These are phyloP conservation scores for Meteorus cinctellus DNA, from an alignment of 2,888 invertebrate genomes.

Conservation along the genomic window DNA sequence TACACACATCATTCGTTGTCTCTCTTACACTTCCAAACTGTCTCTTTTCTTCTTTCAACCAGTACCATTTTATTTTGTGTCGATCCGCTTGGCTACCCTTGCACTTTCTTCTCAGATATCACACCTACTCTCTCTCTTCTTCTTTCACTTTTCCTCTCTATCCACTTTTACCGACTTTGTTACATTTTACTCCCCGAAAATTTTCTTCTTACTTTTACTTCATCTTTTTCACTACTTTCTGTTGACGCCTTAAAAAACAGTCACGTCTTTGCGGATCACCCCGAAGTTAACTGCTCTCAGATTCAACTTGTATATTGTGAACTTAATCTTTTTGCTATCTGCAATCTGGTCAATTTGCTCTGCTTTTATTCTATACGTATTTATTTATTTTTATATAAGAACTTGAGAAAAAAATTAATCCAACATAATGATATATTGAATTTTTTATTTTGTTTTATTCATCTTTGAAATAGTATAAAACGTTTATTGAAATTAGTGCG, in stretches of 20 bases:
- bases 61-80: conserved; percentile 49
- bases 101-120: conserved; percentile 26
- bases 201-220: not conserved
- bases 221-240: not conserved
- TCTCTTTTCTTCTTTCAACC: conserved; percentile 22
- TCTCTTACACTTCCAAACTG: not conserved
- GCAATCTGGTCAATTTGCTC: conserved; percentile 34
- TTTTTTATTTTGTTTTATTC: not conserved
- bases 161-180: conserved; percentile 1
- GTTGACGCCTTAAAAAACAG: conserved; percentile 24
- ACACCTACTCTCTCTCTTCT: not conserved
- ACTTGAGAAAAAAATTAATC: not conserved
- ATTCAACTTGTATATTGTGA: conserved; percentile 11
- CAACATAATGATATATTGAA: not conserved
- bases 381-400: not conserved
- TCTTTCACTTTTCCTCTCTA: not conserved
- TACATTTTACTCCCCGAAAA: conserved; percentile 19
- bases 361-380: not conserved
- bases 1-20: conserved; percentile 25
- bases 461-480: not conserved
- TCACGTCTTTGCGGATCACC: conserved; percentile 32
- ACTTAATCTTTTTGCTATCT: conserved; percentile 13
- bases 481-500: conserved; percentile 38
- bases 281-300: conserved; percentile 34
- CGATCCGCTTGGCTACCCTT: conserved; percentile 46